Evolutionary conservation across 1,140 invertebrate genomes (phyloP), one percentile per base, ranked within the genome.

Genomic region (Acromyrmex heyeri): DNA sequence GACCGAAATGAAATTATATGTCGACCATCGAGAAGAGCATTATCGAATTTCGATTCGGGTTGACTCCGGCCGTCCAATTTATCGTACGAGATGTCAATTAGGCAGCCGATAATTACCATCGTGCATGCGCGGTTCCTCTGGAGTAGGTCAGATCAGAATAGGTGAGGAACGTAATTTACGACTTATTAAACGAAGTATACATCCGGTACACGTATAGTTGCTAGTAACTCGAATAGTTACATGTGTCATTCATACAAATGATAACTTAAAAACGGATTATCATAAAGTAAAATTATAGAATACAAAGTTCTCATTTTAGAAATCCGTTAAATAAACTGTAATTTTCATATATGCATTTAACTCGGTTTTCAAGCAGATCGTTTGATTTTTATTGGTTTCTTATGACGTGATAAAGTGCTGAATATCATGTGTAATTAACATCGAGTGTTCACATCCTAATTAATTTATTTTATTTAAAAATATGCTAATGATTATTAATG

Each of bases 101-200:
- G 50, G 16, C 44, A 16, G 24, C 53, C 38, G 53, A 67, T 87
- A 76, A 87, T 87, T 85, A 87, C 24, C 79, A 53, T 27, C 44
- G 55, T n/a, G 21, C 38, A 62, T 24, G 65, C 50, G 61, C 38
- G 12, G 53, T n/a, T 75, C 16, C 61, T 53, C 38, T 30, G 79
- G 55, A 48, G 24, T 55, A 55, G 57, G 53, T 67, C 82, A 64
- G 24, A 59, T 64, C 10, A n/a, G 38, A 44, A 8, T 44, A 44
- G 38, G 27, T 57, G 48, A 44, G 57, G 21, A 38, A 34, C 73
- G 50, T 85, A 86, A 86, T 79, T 87, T 75, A 79, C n/a, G 34
- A 57, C 64, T 86, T 86, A 78, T 78, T 78, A 85, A 70, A 72
- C 48, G 30, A 87, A 85, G 24, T 62, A 30, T 30, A 50, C 44